phyloP scores from a whole-genome alignment of 1,140 invertebrate species.

The Drosophila melanogaster region DNA sequence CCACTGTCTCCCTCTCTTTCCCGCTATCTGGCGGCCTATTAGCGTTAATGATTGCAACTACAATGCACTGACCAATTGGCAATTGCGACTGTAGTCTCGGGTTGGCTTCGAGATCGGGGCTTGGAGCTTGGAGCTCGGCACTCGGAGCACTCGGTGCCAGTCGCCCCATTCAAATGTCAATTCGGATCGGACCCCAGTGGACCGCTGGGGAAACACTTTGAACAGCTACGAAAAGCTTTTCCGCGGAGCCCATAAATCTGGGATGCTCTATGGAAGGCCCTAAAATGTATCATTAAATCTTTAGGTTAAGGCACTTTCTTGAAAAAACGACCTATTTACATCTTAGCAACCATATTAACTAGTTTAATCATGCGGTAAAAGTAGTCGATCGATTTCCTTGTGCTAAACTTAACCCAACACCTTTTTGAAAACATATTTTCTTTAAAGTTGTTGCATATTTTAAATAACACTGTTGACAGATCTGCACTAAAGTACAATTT shows the following conservation, averaged over 20 bases:
- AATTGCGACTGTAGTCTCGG: conserved; percentile 42
- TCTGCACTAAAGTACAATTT: neutral
- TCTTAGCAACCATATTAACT: too few relatives aligned
- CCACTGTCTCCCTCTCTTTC: conserved; percentile 13
- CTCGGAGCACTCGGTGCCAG: conserved; percentile 65
- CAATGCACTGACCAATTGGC: conserved; percentile 77
- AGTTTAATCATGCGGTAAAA: too few relatives aligned
- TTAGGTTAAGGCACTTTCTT: too few relatives aligned
- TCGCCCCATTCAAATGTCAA: conserved; percentile 80
- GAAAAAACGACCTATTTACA: too few relatives aligned
- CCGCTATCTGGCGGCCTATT: conserved; percentile 54
- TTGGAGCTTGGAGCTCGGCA: conserved; percentile 2
- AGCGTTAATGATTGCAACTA: conserved; percentile 78
- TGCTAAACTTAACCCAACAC: neutral
- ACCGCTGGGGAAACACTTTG: conserved; percentile 9
- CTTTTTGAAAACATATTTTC: neutral
- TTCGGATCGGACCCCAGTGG: conserved; percentile 43
- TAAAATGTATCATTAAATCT: neutral
- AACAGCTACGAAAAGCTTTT: conserved; percentile 11
- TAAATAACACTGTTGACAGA: neutral
- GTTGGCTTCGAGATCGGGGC: conserved; percentile 22
- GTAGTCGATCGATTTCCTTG: too few relatives aligned
- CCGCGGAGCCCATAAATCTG: conserved; percentile 5
- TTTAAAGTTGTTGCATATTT: neutral
- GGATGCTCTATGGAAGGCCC: conserved; percentile 15